These are phyloP conservation scores for Pipistrellus kuhlii DNA, from an alignment of 2,797 vertebrate genomes.

Conservation along the genomic window DNA sequence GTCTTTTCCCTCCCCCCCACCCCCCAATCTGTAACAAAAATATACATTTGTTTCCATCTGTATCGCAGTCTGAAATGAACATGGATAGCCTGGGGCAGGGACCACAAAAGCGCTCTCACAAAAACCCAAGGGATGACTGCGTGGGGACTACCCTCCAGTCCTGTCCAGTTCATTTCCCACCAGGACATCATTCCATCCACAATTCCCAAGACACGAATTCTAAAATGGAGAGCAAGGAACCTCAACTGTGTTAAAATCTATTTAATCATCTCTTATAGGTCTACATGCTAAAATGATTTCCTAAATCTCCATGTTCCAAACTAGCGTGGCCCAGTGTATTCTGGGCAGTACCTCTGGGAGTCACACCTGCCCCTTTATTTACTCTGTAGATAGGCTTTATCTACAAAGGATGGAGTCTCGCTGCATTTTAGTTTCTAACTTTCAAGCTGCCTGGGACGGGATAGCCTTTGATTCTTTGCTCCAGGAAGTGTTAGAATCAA, in stretches of 20 bases:
- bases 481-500: not conserved
- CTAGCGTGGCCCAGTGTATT: not conserved
- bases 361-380: not conserved
- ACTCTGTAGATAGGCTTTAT: no score
- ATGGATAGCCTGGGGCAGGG: not conserved
- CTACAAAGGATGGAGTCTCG: not conserved
- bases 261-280: not conserved
- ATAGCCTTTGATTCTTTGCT: not conserved
- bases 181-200: not conserved
- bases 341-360: not conserved
- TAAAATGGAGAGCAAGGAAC: not conserved
- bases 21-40: not conserved
- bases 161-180: conserved; percentile 10
- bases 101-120: not conserved
- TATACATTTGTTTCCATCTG: not conserved
- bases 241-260: not conserved
- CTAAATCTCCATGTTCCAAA: not conserved
- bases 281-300: not conserved
- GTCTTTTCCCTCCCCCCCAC: no score
- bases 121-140: not conserved
- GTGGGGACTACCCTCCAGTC: not conserved
- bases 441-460: not conserved
- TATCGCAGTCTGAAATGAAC: not conserved
- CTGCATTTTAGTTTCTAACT: conserved; percentile 45
- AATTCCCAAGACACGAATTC: not conserved